Conservation (phyloP, 2,113 vertebrate genomes). For the Phylloscopus trochiloides region DNA sequence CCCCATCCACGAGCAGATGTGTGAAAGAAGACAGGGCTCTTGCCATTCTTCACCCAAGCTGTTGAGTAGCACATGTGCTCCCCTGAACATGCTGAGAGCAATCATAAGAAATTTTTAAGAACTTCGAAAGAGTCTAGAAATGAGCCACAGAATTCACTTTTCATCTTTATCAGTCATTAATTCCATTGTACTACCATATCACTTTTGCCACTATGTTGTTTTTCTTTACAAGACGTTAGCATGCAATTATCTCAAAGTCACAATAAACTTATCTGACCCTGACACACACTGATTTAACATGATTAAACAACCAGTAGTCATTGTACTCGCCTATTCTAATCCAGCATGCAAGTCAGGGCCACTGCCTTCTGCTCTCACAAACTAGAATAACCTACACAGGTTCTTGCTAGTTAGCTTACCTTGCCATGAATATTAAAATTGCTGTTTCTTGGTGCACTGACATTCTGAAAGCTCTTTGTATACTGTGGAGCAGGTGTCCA, state of each 20-base stretch:
- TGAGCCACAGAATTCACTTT: background rate
- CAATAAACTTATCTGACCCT: background rate
- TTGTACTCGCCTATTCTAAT: background rate
- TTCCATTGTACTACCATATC: background rate
- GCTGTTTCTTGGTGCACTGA: slow-evolving; percentile 89
- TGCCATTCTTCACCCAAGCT: background rate
- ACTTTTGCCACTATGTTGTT: background rate
- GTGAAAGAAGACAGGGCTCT: background rate
- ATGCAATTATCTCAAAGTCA: background rate
- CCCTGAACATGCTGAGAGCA: background rate
- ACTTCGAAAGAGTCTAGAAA: background rate
- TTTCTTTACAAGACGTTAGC: background rate
- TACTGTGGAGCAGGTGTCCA: slow-evolving; percentile 96
- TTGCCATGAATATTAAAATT: slow-evolving; percentile 79
- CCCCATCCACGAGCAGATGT: fast-evolving
- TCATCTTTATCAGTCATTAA: background rate
- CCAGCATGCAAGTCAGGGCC: background rate
- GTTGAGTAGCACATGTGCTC: background rate
- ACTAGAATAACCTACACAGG: background rate
- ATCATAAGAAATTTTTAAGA: background rate
- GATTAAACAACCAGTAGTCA: background rate
- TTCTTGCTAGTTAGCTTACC: slow-evolving; percentile 58
- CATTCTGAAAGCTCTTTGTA: slow-evolving; percentile 78
- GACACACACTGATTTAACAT: background rate
- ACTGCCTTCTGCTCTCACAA: background rate